Evolutionary conservation across 2,888 invertebrate genomes (phyloP), one percentile per base, ranked within the genome.

Genomic region (Nycteola revayana): DNA sequence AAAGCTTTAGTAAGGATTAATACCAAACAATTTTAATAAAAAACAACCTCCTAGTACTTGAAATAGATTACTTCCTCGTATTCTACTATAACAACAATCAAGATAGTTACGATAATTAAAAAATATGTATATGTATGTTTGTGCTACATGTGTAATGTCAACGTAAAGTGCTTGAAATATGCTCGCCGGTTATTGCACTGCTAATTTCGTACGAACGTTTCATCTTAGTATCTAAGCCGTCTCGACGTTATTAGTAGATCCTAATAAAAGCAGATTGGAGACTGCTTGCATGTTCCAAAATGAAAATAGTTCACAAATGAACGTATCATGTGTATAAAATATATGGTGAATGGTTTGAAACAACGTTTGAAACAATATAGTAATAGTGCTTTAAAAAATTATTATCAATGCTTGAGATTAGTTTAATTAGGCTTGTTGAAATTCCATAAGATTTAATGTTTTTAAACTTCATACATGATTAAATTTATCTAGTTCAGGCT

Each of bases 91-190:
- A 44, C 63, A 67, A 72, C 67, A 47, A 64, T 54, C 49, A 50
- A 51, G 51, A 59, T 65, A 66, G 64, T 57, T 59, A 49, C 64
- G 58, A 52, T 42, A 55, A 56, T 63, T 59, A 65, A 67, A 62
- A 68, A 67, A 47, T 49, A 63, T n/a, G n/a, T n/a, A n/a, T 56
- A 54, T 49, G 53, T 49, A 38, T 34, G 33, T 39, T 41, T 40
- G 43, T 56, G 52, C 52, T 39, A 61, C 46, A 47, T 42, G 54
- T 55, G 49, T 38, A 48, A 37, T 60, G 66, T 59, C 66, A 66
- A 46, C 50, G 62, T 76, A 74, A 76, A 77, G 66, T 72, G 69
- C 41, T 45, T 74, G 70, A 76, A 69, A 74, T 78, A 75, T 70
- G 62, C 41, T 42, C 42, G 49, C 36, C 62, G 72, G 75, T 71